phyloP scores from a whole-genome alignment of 1,140 invertebrate species.

The Chrysomallon squamiferum region DNA sequence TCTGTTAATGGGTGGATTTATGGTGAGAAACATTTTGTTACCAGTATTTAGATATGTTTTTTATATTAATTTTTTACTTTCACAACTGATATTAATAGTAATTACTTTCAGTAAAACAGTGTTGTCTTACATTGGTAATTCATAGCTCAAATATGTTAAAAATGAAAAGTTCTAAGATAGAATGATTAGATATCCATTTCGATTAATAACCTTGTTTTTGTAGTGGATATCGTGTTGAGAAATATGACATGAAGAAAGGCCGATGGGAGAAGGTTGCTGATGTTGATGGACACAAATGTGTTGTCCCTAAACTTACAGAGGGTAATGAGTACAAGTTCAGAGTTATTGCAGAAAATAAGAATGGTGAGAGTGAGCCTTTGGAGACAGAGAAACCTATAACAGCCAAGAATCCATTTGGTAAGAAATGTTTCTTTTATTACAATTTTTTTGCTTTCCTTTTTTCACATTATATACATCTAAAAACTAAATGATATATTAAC shows the following conservation, averaged over 20 bases:
- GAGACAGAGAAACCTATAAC: constrained; percentile 87
- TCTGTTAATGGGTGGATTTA: no score
- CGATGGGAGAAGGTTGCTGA: constrained; percentile 84
- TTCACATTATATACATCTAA: neutral
- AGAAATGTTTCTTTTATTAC: constrained; percentile 61
- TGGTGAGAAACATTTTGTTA: no score
- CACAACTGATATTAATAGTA: no score
- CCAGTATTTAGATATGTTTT: no score
- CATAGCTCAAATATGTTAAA: no score
- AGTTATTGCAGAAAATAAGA: constrained; percentile 93
- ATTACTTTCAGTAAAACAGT: no score
- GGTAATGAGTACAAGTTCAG: constrained; percentile 89
- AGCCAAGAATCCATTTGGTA: constrained; percentile 95
- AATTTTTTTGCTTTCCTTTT: neutral
- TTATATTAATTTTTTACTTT: no score
- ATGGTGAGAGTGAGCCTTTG: constrained; percentile 92
- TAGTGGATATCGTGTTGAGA: constrained; percentile 90
- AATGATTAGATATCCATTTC: no score
- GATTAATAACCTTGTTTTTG: no score
- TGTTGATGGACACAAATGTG: constrained; percentile 39
- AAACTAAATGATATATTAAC: no score
- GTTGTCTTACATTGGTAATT: no score
- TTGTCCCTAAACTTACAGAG: constrained; percentile 80
- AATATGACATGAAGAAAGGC: constrained; percentile 92
- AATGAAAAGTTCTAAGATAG: no score